Conservation (phyloP, 2,113 vertebrate genomes). For the Podilymbus podiceps region DNA sequence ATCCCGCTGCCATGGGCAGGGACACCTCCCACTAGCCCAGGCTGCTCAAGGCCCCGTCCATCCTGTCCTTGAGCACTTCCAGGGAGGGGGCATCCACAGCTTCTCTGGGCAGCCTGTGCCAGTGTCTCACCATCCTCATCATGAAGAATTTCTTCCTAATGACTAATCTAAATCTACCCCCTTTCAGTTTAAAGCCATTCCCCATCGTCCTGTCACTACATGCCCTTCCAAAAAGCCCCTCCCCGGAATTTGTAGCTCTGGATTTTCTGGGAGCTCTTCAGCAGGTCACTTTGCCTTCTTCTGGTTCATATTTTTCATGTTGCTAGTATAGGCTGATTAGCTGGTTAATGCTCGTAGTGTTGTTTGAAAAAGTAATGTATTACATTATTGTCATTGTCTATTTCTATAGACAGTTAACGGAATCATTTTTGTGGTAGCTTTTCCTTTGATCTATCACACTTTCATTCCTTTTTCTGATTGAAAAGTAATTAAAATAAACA, state of each 20-base stretch:
- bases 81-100: too few species aligned
- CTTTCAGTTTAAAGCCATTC: too few species aligned
- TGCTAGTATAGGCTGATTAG: background rate
- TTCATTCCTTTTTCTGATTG: background rate
- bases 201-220: too few species aligned
- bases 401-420: background rate
- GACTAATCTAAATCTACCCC: too few species aligned
- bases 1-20: too few species aligned
- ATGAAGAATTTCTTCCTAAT: too few species aligned
- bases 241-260: background rate
- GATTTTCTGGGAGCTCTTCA: background rate
- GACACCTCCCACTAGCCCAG: too few species aligned
- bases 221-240: too few species aligned
- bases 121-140: too few species aligned
- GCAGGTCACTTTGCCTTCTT: background rate
- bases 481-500: conserved; percentile 11
- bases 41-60: too few species aligned
- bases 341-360: background rate
- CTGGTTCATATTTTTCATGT: background rate
- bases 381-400: background rate
- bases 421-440: background rate
- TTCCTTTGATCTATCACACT: background rate
- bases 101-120: too few species aligned
- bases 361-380: background rate
- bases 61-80: too few species aligned